Base-by-base conservation (phyloP, 64 coral and sea anemone species). In the Porites lutea region DNA sequence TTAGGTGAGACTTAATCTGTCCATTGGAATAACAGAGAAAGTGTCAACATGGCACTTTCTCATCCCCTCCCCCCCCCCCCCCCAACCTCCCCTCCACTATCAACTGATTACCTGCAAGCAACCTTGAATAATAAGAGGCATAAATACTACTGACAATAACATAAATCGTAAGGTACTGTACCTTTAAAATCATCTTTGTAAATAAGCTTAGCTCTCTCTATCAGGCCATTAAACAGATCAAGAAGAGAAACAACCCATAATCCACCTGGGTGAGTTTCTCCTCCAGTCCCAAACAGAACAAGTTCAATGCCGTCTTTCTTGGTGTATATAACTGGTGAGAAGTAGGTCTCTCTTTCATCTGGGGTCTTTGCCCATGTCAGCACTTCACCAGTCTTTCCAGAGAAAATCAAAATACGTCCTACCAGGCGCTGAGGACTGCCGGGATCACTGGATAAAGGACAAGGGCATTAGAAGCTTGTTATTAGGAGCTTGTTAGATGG, bases 181-280 rank as follows among this genome's bases (percentile, higher is more conserved):
- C 97, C 97, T 99, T 99, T 99, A 72, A 85, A 94, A n/a, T 96
- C 78, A 71, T 99, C 97, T 85, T 96, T 79, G 83, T 99, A 94
- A 64, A 99, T 95, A 43, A 79, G 83, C 20, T 89, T 78, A 5
- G 97, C 88, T 10, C 86, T 89, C 44, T 99, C 83, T n/a, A 96
- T 94, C 64, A 90, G 59, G 4, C 97, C 97, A 48, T 86, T 88
- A 80, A 86, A 99, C 53, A 99, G 94, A 73, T 96, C 73, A 19
- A 93, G 88, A 2, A 99, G 58, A 52, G 94, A 13, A 58, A 99
- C 96, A 27, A 95, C 91, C 92, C 92, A 99, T 48, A 99, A 54
- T 6, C 91, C 88, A 14, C 97, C 97, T 59, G 94, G 91, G 13
- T 99, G 97, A 44, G 97, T 99, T 57, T 99, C 97, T 0, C 97